Percentiles rank a stretch among this genome's conserved stretches.
phyloP scores from a whole-genome alignment of 2,888 invertebrate genomes.

The Drosophila emarginata region DNA sequence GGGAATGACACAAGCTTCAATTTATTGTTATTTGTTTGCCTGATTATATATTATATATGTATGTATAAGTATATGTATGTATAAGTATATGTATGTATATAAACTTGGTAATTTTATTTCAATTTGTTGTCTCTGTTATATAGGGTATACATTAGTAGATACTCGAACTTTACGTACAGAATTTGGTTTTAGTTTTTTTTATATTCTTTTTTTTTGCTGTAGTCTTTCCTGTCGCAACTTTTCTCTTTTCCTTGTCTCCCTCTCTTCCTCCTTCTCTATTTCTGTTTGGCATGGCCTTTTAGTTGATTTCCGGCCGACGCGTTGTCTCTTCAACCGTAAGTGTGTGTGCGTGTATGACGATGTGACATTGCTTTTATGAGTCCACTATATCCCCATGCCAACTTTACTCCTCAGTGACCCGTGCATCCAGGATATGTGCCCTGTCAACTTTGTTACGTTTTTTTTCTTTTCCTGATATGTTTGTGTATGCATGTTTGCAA shows the following conservation, averaged over 20 bases:
- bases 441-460: constrained; percentile 2
- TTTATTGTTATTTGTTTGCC: too few relatives aligned
- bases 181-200: neutral
- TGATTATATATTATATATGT: too few relatives aligned
- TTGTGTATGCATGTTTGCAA: constrained; percentile 47
- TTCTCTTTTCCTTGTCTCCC: constrained; percentile 18
- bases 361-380: constrained; percentile 46
- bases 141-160: neutral
- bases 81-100: neutral
- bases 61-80: too few relatives aligned
- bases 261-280: constrained; percentile 17
- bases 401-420: constrained; percentile 2
- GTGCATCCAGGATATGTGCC: constrained; percentile 6
- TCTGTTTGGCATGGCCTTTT: constrained; percentile 61
- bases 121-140: neutral
- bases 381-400: neutral
- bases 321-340: constrained; percentile 24
- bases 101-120: neutral
- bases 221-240: constrained; percentile 33
- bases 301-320: constrained; percentile 67
- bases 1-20: neutral
- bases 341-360: constrained; percentile 29
- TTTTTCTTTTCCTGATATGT: constrained; percentile 6
- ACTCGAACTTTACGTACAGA: neutral
- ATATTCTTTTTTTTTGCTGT: constrained; percentile 37